Percentiles rank a stretch among this genome's conserved stretches.
Conservation (phyloP, 2,113 vertebrate species). For the Isurus oxyrinchus region DNA sequence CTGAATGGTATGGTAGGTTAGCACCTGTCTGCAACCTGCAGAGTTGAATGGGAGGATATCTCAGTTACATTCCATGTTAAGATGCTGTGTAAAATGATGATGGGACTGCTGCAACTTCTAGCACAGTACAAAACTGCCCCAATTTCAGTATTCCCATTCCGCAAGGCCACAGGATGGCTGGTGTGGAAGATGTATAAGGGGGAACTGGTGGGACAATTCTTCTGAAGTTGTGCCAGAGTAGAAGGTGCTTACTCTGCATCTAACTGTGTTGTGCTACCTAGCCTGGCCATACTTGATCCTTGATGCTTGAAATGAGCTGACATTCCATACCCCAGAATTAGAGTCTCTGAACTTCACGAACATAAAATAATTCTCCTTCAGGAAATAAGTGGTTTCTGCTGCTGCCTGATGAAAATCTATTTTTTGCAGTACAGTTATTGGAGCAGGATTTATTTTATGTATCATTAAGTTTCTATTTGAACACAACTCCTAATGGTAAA, state of each 20-base stretch:
- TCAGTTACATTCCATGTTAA: neutral
- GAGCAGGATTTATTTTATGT: neutral
- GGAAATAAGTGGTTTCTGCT: neutral
- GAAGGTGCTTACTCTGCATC: neutral
- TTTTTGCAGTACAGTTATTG: neutral
- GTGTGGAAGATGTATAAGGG: neutral
- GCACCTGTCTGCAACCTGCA: neutral
- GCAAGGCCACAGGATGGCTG: neutral
- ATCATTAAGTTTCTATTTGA: neutral
- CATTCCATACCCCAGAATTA: neutral
- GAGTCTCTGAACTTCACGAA: neutral
- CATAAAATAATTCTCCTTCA: neutral
- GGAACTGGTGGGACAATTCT: neutral
- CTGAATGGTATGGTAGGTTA: neutral
- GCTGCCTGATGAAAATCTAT: neutral
- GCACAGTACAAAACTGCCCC: neutral
- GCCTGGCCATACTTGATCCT: neutral
- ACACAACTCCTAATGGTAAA: neutral
- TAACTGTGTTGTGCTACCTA: neutral
- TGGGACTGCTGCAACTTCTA: neutral
- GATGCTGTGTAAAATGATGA: neutral
- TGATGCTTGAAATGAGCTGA: neutral
- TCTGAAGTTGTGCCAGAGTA: neutral
- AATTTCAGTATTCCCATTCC: neutral
- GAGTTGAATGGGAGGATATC: neutral